A percentile compares a stretch with the other conserved stretches of the same genome.
These are phyloP conservation scores for Aurelia aurita complex sp. Pacific DNA, from an alignment of 30 jellyfish, hydroid and myxozoan genomes.

Conservation along the genomic window DNA sequence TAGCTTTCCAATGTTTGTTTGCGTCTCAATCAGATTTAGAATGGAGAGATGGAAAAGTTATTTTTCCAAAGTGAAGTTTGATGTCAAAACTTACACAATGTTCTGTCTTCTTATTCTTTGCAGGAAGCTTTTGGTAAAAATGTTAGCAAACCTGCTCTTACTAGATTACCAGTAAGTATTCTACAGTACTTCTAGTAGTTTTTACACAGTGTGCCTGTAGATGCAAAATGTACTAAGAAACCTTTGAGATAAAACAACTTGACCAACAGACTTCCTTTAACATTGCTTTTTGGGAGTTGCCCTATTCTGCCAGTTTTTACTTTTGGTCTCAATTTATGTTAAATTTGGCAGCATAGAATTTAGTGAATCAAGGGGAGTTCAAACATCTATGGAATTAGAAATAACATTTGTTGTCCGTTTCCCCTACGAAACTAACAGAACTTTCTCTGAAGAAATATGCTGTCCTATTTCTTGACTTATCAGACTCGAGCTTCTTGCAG, in stretches of 20 bases:
- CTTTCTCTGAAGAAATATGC: too few species aligned
- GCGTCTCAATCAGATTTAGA: neutral
- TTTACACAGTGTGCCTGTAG: neutral
- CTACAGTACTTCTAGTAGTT: neutral
- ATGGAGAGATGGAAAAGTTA: neutral
- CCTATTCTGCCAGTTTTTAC: too few species aligned
- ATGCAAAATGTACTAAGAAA: neutral
- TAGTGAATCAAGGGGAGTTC: too few species aligned
- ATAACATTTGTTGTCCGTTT: too few species aligned
- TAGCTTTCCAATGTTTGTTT: neutral
- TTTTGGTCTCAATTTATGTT: too few species aligned
- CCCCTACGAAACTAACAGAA: too few species aligned
- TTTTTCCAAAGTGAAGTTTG: neutral
- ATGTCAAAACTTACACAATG: neutral
- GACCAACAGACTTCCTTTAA: too few species aligned
- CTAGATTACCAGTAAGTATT: slow-evolving; percentile 90
- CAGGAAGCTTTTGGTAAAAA: slow-evolving; percentile 97
- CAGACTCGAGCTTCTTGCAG: too few species aligned
- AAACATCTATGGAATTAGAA: too few species aligned
- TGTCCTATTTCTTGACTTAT: too few species aligned
- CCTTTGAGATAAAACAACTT: neutral
- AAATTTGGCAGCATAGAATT: too few species aligned
- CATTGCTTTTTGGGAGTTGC: too few species aligned
- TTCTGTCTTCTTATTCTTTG: slow-evolving; percentile 8
- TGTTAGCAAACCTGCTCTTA: slow-evolving; percentile 92